Base-by-base conservation (phyloP, 37 sponge, comb jelly and placozoan species). In the Agelas oroides region DNA sequence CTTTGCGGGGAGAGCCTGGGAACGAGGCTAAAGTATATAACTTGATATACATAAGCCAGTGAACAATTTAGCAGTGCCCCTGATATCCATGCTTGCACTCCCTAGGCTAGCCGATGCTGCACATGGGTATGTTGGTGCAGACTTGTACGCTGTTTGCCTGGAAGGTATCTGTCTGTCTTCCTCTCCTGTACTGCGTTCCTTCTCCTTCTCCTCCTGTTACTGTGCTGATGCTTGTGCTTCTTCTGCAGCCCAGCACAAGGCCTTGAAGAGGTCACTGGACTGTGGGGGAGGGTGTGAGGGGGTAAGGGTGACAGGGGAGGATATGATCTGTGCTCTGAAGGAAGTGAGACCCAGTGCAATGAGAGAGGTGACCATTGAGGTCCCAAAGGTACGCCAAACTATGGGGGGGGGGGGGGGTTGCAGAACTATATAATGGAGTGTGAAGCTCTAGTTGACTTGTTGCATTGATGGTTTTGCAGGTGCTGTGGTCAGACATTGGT, bases 121-220 rank as follows among this genome's bases (percentile, higher is more conserved):
- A 1, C 94, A 98, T 77, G 98, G 98, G 11, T 83, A 94, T 69
- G 96, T 95, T 8, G 96, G 96, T 69, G 94, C 91, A 31, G 98
- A 98, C 72, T 79, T 98, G 67, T 69, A 53, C 21, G 81, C 87
- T 59, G 77, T 97, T 3, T 94, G 93, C 33, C 78, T 77, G 59
- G 85, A 96, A 82, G 98, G 94, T 90, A 73, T 33, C 28, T n/a
- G n/a, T n/a, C n/a, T n/a, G n/a, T n/a, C n/a, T n/a, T n/a, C n/a
- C n/a, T n/a, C n/a, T n/a, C n/a, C n/a, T n/a, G n/a, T n/a, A 46
- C 46, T 46, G 46, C 46, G 8, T 46, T 12, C 46, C 8, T 3
- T 46, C 3, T 3, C 46, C 46, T 12, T 12, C 46, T 46, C 46
- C 8, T 46, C 46, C 8, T 46, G 46, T 46, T 46, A 46, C 8